Evolutionary conservation across 1,140 invertebrate species (phyloP).

Genomic region (Choristoneura fumiferana): DNA sequence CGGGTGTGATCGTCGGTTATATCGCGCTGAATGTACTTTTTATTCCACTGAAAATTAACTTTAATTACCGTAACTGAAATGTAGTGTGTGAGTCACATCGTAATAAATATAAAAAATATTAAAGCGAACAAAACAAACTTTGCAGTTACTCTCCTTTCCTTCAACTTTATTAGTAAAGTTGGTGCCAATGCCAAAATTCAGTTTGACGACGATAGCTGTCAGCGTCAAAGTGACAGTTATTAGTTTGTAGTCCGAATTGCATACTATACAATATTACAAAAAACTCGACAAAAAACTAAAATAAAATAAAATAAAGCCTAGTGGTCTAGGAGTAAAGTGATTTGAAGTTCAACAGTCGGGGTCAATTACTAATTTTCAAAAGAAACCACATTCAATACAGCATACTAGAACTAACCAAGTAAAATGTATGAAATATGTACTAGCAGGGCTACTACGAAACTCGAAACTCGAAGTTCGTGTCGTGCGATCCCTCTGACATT

Average conservation of each 20-base stretch:
- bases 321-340: too few species aligned
- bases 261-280: neutral
- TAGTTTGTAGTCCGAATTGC: neutral
- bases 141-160: neutral
- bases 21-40: too few species aligned
- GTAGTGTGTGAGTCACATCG: too few species aligned
- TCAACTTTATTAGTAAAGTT: neutral
- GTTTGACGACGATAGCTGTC: neutral
- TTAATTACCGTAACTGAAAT: too few species aligned
- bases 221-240: neutral
- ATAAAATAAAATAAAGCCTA: neutral
- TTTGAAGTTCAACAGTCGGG: too few species aligned
- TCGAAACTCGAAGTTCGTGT: too few species aligned
- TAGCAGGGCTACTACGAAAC: too few species aligned
- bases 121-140: slow-evolving; percentile 12
- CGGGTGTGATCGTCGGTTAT: neutral
- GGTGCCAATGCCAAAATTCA: slow-evolving; percentile 8
- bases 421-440: too few species aligned
- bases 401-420: neutral
- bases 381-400: neutral
- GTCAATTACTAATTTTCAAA: neutral
- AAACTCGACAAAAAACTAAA: neutral
- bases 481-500: too few species aligned
- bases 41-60: too few species aligned
- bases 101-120: too few species aligned